Evolutionary conservation across 2,113 vertebrate genomes (phyloP).

Genomic region (Nettapus auritus): DNA sequence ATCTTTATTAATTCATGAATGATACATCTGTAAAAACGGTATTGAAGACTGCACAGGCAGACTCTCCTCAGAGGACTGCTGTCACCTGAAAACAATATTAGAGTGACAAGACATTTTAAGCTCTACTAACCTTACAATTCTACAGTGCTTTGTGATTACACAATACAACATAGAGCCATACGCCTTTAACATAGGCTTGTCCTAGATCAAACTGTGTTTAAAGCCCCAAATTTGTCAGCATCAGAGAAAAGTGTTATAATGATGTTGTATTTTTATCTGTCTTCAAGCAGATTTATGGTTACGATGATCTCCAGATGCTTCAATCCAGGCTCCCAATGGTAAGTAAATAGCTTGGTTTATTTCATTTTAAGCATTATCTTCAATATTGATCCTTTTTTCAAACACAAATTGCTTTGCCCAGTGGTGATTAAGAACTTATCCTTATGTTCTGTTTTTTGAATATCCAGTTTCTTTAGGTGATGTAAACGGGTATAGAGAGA

Average conservation of each 20-base stretch:
- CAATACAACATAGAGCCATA: fast-evolving
- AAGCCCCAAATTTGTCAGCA: fast-evolving
- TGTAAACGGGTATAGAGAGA: background rate
- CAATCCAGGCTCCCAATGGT: slow-evolving; percentile 96
- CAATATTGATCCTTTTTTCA: background rate
- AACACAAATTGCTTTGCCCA: background rate
- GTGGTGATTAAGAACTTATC: background rate
- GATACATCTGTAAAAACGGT: background rate
- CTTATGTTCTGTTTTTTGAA: background rate
- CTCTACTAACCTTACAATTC: background rate
- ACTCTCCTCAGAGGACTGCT: background rate
- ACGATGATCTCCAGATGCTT: slow-evolving; percentile 97
- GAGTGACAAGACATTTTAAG: background rate
- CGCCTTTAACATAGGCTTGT: background rate
- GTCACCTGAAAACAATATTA: background rate
- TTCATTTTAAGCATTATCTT: background rate
- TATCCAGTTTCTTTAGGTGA: background rate
- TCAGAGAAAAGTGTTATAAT: slow-evolving; percentile 5
- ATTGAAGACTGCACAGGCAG: background rate
- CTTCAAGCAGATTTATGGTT: slow-evolving; percentile 92
- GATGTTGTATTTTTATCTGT: slow-evolving; percentile 17
- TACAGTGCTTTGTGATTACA: fast-evolving
- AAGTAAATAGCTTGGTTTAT: slow-evolving; percentile 42
- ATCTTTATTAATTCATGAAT: background rate
- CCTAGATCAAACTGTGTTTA: background rate